phyloP scores from a whole-genome alignment of 2,888 invertebrate species.

The Pegoplata infirma region DNA sequence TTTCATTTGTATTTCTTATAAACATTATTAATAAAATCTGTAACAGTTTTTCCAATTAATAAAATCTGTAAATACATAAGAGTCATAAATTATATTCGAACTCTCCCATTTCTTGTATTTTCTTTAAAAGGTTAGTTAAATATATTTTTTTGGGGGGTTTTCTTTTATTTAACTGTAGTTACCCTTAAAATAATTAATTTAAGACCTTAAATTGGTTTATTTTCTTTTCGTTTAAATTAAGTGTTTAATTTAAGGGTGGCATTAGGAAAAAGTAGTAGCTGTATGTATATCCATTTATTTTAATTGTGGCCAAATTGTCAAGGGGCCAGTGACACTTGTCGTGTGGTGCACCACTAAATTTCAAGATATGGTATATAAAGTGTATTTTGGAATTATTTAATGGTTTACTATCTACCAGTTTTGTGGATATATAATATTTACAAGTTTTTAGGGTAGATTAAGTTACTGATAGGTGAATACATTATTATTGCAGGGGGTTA shows the following conservation, averaged over 20 bases:
- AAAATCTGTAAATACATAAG: slow-evolving; percentile 75
- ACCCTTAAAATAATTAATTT: slow-evolving; percentile 50
- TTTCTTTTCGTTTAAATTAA: slow-evolving; percentile 20
- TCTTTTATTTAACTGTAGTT: background rate
- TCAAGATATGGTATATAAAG: slow-evolving; percentile 3
- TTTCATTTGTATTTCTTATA: background rate
- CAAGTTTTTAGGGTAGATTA: too few species aligned
- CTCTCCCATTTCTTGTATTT: background rate
- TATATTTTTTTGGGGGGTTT: background rate
- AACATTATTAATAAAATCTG: slow-evolving; percentile 29
- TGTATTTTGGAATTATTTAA: slow-evolving; percentile 14
- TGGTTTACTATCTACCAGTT: too few species aligned
- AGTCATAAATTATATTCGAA: slow-evolving; percentile 71
- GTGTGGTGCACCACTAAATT: slow-evolving; percentile 7
- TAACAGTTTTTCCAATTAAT: slow-evolving; percentile 74
- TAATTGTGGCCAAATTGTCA: slow-evolving; percentile 12
- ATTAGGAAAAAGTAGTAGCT: too few species aligned
- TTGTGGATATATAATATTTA: too few species aligned
- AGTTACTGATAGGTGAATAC: too few species aligned
- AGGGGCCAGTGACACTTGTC: slow-evolving; percentile 32
- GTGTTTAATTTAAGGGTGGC: slow-evolving; percentile 33
- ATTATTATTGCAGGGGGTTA: too few species aligned
- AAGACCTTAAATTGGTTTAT: slow-evolving; percentile 27
- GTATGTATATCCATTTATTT: too few species aligned
- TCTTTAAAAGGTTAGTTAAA: background rate